Evolutionary conservation across 2,113 vertebrate genomes (phyloP).

Genomic region (Morone chrysops): DNA sequence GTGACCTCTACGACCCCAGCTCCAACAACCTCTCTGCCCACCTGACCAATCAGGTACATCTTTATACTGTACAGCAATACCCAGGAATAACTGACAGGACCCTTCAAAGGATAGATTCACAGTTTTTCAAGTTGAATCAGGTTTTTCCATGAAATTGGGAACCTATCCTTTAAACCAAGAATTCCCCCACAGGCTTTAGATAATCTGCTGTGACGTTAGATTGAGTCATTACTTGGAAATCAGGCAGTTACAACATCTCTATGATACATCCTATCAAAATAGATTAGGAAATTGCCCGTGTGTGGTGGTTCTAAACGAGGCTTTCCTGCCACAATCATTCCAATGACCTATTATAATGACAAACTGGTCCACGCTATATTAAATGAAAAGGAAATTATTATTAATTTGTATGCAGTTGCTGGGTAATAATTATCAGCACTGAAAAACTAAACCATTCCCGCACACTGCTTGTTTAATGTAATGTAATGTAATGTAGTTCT

Average conservation of each 20-base stretch:
- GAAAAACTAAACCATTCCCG: background rate
- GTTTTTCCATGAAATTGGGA: background rate
- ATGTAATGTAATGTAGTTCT: too few species aligned
- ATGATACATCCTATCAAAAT: background rate
- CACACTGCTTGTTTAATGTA: too few species aligned
- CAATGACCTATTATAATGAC: background rate
- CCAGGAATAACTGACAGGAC: background rate
- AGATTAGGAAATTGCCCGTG: background rate
- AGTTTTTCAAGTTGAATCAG: background rate
- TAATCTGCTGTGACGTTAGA: background rate
- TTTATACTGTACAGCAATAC: background rate
- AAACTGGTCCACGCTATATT: background rate
- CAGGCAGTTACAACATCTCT: background rate
- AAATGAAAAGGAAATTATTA: background rate
- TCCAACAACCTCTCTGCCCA: conserved; percentile 88
- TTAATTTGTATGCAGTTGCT: background rate
- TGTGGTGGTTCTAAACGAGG: background rate
- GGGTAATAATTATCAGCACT: background rate
- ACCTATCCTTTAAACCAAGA: background rate
- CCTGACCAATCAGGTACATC: conserved; percentile 90
- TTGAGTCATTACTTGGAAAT: background rate
- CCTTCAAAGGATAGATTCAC: background rate
- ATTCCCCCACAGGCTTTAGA: background rate
- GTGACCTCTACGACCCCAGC: conserved; percentile 84
- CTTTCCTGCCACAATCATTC: background rate